phyloP scores from a whole-genome alignment of 2,888 invertebrate genomes.

The Himalopsyche tibetana region DNA sequence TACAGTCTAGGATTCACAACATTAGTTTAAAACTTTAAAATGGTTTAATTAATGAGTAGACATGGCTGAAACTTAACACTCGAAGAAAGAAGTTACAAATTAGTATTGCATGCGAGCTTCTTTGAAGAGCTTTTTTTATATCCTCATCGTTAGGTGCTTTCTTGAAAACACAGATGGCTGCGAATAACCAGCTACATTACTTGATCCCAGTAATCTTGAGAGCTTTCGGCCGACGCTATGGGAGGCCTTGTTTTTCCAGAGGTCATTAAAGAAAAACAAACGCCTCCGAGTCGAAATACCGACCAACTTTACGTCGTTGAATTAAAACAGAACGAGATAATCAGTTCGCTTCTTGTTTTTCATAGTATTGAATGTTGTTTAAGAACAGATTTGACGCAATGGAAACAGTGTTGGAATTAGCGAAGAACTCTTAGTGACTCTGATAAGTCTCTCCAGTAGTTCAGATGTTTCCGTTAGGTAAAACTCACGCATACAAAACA shows the following conservation, averaged over 20 bases:
- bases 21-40: no score
- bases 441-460: background rate
- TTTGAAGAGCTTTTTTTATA: background rate
- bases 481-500: no score
- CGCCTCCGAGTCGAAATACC: slow-evolving; percentile 48
- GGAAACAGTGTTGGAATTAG: slow-evolving; percentile 28
- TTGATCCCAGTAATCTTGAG: slow-evolving; percentile 59
- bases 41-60: no score
- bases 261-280: slow-evolving; percentile 55
- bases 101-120: background rate
- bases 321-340: slow-evolving; percentile 55
- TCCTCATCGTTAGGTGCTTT: slow-evolving; percentile 37
- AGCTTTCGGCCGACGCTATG: slow-evolving; percentile 51
- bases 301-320: slow-evolving; percentile 40
- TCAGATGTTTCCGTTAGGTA: no score
- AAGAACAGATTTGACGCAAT: slow-evolving; percentile 44
- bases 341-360: slow-evolving; percentile 48
- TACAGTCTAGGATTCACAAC: no score
- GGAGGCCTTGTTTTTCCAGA: slow-evolving; percentile 58
- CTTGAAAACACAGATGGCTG: slow-evolving; percentile 58
- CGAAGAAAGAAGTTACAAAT: background rate
- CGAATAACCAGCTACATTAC: slow-evolving; percentile 54
- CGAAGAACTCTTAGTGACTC: background rate
- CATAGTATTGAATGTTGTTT: slow-evolving; percentile 44
- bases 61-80: no score